Conservation (phyloP, 1,140 invertebrate genomes). For the Agraylea sexmaculata region DNA sequence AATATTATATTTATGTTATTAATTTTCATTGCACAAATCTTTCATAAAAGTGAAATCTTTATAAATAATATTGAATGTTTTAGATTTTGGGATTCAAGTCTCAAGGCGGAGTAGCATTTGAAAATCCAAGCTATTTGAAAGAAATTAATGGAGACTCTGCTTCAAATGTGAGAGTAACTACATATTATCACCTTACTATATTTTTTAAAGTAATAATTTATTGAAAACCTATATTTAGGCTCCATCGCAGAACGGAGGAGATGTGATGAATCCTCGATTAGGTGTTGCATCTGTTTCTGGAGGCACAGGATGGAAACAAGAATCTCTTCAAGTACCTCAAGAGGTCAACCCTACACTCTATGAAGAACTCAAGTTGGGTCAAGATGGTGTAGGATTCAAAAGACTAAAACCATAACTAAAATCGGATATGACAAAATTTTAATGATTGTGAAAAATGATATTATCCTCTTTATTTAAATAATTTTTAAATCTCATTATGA, state of each 20-base stretch:
- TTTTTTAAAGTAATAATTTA: too few species aligned
- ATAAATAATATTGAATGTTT: slow-evolving; percentile 11
- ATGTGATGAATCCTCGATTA: slow-evolving; percentile 2
- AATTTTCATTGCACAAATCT: not conserved
- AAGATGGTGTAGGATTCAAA: slow-evolving; percentile 67
- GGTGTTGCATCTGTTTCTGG: slow-evolving; percentile 25
- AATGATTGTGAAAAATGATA: too few species aligned
- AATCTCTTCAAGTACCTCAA: slow-evolving; percentile 41
- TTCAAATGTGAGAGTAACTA: slow-evolving; percentile 44
- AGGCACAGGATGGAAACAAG: slow-evolving; percentile 41
- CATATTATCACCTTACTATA: too few species aligned
- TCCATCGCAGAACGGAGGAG: too few species aligned
- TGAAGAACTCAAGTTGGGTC: slow-evolving; percentile 66
- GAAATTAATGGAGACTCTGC: slow-evolving; percentile 60
- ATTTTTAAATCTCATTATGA: not conserved
- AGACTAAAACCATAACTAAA: slow-evolving; percentile 50
- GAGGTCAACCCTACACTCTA: slow-evolving; percentile 65
- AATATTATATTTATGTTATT: too few species aligned
- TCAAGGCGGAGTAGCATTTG: slow-evolving; percentile 64
- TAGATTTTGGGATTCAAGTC: slow-evolving; percentile 41
- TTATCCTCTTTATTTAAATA: not conserved
- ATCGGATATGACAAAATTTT: slow-evolving; percentile 4
- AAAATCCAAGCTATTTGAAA: slow-evolving; percentile 73
- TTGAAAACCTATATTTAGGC: too few species aligned
- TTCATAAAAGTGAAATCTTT: not conserved